Evolutionary conservation across 2,797 vertebrate genomes (phyloP), one percentile per base, ranked within the genome.

Genomic region (Poeciliopsis turneri): DNA sequence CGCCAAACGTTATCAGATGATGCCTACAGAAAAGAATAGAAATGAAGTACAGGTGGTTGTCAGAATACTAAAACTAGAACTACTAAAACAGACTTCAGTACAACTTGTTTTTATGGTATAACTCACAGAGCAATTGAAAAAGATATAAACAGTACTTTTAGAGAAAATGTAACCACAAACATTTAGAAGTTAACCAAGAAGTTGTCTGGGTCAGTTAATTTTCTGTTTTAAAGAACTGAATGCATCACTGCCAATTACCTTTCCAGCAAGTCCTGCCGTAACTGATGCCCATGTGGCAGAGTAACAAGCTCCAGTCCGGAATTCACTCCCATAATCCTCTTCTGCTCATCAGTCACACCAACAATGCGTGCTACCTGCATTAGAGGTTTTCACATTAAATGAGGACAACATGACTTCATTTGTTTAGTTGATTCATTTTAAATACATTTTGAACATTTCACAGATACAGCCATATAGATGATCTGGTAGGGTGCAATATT

Each of bases 241-340:
- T 2, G 10, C 49, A 20, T 51, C 46, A 45, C 53, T 36, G 41
- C 7, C 4, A 12, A 25, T 7, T 78, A 97, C 97, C 97, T 97
- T 91, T 97, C 97, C 80, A 97, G 88, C 76, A 97, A 91, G 82
- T 97, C 97, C 87, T 93, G 88, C 77, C 97, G 94, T 78, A 98
- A 86, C 81, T 95, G 96, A 61, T 89, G 94, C 43, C 97, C 97
- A 0, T 97, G 97, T n/a, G 97, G 96, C 72, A 97, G 91, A 0
- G 95, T 97, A 82, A 98, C 91, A 3, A 98, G 96, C 92, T 97
- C 97, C 91, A 98, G 90, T 45, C 97, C 97, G 0, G 97, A 97
- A 45, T 53, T 84, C 23, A 97, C 97, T 73, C 97, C 97, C 96
- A 97, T 97, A 15, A 91, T 87, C 74, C 59, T 93, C 89, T 86